Conservation (phyloP, 2,888 invertebrate genomes). For the Mythimna vitellina region DNA sequence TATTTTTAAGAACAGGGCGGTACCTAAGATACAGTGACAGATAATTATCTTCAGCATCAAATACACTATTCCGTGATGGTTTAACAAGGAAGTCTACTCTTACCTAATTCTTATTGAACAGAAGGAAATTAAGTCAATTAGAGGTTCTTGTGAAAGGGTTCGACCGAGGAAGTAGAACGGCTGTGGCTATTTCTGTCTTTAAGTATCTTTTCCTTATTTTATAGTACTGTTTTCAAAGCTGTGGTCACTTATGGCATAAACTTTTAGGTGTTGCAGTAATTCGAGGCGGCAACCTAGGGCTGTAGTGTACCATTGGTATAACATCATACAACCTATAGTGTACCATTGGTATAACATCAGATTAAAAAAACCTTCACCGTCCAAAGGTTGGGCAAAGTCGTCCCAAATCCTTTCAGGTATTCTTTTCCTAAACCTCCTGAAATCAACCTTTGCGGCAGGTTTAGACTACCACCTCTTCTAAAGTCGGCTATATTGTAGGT, state of each 20-base stretch:
- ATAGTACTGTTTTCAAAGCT: neutral
- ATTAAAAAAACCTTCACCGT: too few species aligned
- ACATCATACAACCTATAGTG: too few species aligned
- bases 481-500: neutral
- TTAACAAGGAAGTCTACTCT: neutral
- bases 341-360: too few species aligned
- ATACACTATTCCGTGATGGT: neutral
- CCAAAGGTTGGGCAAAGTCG: too few species aligned
- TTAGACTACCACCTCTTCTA: too few species aligned
- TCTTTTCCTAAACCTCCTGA: too few species aligned
- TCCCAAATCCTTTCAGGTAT: too few species aligned
- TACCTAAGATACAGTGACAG: neutral
- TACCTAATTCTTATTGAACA: constrained; percentile 4
- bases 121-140: neutral
- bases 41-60: neutral
- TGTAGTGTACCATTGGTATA: neutral
- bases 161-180: neutral
- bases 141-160: neutral
- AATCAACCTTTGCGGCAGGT: too few species aligned
- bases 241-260: neutral
- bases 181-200: neutral
- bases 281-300: neutral
- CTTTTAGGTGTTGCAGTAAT: neutral
- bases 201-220: neutral
- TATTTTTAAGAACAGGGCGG: neutral